Conservation (phyloP, 23 tunicate genomes). For the Botrylloides violaceus region DNA sequence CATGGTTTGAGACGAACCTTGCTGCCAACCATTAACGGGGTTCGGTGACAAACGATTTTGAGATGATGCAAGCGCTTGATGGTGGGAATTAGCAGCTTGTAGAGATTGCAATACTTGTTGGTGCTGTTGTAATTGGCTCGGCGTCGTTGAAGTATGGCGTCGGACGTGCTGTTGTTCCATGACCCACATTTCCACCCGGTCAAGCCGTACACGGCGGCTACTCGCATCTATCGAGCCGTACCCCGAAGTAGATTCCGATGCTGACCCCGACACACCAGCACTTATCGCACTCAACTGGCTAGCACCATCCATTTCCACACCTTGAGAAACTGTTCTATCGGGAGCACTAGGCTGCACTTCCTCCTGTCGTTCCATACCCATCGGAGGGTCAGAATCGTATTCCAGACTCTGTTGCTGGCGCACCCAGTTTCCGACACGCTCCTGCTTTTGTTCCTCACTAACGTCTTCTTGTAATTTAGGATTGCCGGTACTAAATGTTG, state of each 20-base stretch:
- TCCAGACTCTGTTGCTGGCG: slow-evolving; percentile 49
- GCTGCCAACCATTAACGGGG: background rate
- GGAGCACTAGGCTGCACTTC: background rate
- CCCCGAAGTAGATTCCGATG: slow-evolving; percentile 82
- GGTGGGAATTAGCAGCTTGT: background rate
- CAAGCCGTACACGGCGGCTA: slow-evolving; percentile 46
- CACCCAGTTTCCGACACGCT: slow-evolving; percentile 73
- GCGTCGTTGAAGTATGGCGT: slow-evolving; percentile 7
- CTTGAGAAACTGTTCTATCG: background rate
- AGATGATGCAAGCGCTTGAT: background rate
- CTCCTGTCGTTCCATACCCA: slow-evolving; percentile 54
- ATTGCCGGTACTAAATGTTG: slow-evolving; percentile 10
- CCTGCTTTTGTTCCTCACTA: slow-evolving; percentile 60
- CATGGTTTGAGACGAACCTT: background rate
- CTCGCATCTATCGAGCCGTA: slow-evolving; percentile 77
- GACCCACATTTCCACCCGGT: slow-evolving; percentile 86
- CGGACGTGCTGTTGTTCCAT: slow-evolving; percentile 88
- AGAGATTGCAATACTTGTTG: background rate
- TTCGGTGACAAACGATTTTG: background rate
- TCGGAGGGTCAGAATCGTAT: slow-evolving; percentile 74
- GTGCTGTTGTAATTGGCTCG: slow-evolving; percentile 16
- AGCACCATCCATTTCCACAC: slow-evolving; percentile 51
- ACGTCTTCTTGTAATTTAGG: slow-evolving; percentile 50
- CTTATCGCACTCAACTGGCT: slow-evolving; percentile 77
- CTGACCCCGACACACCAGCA: slow-evolving; percentile 82